Conservation (phyloP, 2,113 vertebrate species). For the Silurus asotus region DNA sequence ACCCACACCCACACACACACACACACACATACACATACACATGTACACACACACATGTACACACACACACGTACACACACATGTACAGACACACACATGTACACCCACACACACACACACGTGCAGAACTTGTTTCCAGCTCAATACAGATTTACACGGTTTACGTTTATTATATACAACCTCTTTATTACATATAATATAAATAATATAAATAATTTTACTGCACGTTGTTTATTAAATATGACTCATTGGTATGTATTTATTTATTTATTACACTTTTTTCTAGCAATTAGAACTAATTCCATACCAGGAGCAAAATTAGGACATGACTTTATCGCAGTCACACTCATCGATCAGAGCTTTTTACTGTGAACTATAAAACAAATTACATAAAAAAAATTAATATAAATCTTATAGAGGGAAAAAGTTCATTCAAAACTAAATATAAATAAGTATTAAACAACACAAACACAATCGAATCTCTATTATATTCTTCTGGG, state of each 20-base stretch:
- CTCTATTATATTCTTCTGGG: no score
- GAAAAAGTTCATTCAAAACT: background rate
- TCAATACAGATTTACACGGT: background rate
- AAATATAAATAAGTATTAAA: background rate
- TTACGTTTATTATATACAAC: background rate
- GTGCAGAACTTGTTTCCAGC: background rate
- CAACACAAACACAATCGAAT: background rate
- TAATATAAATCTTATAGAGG: background rate
- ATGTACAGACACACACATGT: conserved; percentile 34
- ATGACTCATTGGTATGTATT: background rate
- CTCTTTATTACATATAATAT: no score
- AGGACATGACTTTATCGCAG: background rate
- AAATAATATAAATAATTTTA: no score
- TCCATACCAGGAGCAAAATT: no score
- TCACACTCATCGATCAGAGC: background rate
- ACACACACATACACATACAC: conserved; percentile 43
- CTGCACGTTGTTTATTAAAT: background rate
- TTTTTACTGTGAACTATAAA: background rate
- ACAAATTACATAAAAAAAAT: no score
- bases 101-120: conserved; percentile 29
- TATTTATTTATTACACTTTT: no score
- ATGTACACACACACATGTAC: conserved; percentile 4
- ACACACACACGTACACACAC: no score
- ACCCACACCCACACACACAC: conserved; percentile 20
- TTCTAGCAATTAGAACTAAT: no score